Evolutionary conservation across 2,113 vertebrate genomes (phyloP), one percentile per base, ranked within the genome.

Genomic region (Tetrao urogallus): DNA sequence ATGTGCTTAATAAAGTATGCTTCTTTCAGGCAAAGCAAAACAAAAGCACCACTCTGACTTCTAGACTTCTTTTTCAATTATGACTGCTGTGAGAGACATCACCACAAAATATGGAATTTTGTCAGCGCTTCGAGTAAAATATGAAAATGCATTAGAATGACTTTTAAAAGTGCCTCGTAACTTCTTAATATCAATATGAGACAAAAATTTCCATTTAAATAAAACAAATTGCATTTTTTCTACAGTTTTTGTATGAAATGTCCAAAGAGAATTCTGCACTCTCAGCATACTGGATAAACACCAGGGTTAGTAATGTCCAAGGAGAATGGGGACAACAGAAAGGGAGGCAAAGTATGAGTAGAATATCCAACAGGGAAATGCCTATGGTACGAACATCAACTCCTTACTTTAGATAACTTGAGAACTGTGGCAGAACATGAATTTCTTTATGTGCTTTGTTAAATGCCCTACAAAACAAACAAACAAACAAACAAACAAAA

Each of bases 1-100:
- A 92, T 24, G 19, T 47, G 24, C 77, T 81, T 85, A 70, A 45
- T 91, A 74, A 54, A 93, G 28, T 81, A 42, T 87, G 50, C 24
- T 57, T 60, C 19, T 57, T 80, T 80, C 27, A 89, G 47, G n/a
- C 42, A n/a, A 86, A 67, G 81, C 82, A 69, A 84, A 85, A 69
- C 11, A 0, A 63, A 38, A 38, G 16, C 7, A 0, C 40, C 52
- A 45, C 48, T 78, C 54, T 70, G 42, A 66, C 69, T 77, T 94
- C 54, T 36, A 63, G 32, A 13, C 13, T 90, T 30, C 28, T 8
- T 91, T 93, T 97, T 93, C 71, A 95, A n/a, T 82, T 66, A 58
- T 20, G 64, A 15, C 4, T 36, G 36, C 72, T 30, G 87, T 65
- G 82, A 94, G 50, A 85, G 8, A 47, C 43, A 90, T 18, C 63